Conservation (phyloP, 2,797 vertebrate species). For the Alectoris magna region DNA sequence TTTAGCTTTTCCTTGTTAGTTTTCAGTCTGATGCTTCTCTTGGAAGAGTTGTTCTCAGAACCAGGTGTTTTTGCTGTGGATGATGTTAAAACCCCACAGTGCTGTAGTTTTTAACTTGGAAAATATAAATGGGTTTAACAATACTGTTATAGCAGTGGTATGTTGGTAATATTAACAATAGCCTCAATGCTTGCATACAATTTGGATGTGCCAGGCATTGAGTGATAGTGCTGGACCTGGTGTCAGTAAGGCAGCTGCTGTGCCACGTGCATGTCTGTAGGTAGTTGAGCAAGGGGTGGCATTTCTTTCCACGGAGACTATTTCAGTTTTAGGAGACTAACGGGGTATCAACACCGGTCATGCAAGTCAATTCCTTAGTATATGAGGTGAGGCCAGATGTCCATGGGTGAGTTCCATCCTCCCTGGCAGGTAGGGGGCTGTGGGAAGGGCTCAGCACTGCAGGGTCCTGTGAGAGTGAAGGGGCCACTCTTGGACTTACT, state of each 20-base stretch:
- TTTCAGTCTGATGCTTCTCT: neutral
- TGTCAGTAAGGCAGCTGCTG: neutral
- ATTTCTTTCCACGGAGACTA: neutral
- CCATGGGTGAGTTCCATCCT: neutral
- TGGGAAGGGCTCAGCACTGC: neutral
- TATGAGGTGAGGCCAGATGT: neutral
- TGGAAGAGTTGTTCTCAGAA: neutral
- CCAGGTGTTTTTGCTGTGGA: neutral
- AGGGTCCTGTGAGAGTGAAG: neutral
- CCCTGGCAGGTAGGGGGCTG: neutral
- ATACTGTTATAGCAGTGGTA: neutral
- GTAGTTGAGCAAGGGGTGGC: neutral
- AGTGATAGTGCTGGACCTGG: neutral
- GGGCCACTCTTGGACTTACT: neutral
- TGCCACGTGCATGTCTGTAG: neutral
- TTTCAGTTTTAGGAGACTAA: neutral
- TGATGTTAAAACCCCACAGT: neutral
- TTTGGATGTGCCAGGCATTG: neutral
- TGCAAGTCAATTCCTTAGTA: neutral
- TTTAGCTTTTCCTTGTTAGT: neutral
- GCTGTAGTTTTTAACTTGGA: neutral
- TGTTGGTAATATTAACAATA: neutral
- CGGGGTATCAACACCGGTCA: neutral
- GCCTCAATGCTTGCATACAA: accelerated
- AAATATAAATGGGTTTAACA: neutral